Evolutionary conservation across 2,797 vertebrate genomes (phyloP).

Genomic region (Coccyzus lansbergi): DNA sequence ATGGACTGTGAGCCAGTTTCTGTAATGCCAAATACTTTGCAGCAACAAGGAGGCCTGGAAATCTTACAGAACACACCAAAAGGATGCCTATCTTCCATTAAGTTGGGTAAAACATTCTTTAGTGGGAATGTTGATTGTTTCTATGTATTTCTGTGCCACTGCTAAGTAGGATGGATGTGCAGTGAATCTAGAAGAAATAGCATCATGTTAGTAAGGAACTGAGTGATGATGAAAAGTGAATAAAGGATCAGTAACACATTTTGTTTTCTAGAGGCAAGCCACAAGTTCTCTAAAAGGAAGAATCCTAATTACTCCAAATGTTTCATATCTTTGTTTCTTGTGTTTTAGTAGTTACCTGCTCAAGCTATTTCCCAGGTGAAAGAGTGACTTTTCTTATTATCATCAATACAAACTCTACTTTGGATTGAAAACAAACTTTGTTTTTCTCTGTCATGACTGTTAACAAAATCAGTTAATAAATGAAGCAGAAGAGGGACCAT

Average conservation of each 20-base stretch:
- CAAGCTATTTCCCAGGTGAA: not conserved
- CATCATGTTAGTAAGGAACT: not conserved
- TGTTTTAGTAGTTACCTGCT: not conserved
- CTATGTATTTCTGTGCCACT: not conserved
- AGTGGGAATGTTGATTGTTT: not conserved
- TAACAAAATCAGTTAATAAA: not conserved
- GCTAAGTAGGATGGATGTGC: not conserved
- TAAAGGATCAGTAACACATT: not conserved
- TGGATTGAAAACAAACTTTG: not conserved
- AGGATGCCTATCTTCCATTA: not conserved
- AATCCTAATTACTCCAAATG: not conserved
- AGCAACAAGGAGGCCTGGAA: not conserved
- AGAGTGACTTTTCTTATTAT: not conserved
- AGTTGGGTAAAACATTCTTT: not conserved
- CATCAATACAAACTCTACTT: not conserved
- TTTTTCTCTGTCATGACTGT: not conserved
- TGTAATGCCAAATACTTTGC: not conserved
- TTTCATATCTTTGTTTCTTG: not conserved
- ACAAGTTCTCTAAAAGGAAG: not conserved
- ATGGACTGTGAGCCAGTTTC: not conserved
- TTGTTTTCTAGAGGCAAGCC: not conserved
- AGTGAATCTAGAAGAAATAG: not conserved
- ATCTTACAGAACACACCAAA: not conserved
- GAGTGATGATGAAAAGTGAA: not conserved
- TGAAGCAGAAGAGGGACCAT: not conserved